Evolutionary conservation across 2,797 vertebrate genomes (phyloP), one percentile per base, ranked within the genome.

Genomic region (Lithobates pipiens): DNA sequence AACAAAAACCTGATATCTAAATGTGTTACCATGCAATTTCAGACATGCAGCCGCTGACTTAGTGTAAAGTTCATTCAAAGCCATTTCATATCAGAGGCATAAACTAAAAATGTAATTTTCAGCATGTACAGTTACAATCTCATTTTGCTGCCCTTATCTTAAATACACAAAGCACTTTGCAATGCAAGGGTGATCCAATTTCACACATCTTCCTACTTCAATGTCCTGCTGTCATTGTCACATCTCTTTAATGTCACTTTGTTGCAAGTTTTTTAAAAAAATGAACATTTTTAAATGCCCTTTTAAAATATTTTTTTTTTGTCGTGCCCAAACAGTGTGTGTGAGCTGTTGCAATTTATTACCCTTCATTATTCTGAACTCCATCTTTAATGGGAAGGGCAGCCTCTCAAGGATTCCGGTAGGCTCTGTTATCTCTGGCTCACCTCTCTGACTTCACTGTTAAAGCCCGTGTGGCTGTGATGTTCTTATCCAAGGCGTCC

Each of bases 121-220:
- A 61, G 36, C 73, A 75, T 42, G 23, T 76, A 57, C 42, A 63
- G 74, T 76, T 68, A 80, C 54, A 69, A 23, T 65, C 54, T 65
- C 32, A 57, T 77, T 54, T 79, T 69, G 3, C 70, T 67, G 69
- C 32, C 54, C 42, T 36, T 50, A 79, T 23, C 2, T 50, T 0
- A 3, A 21, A 61, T 54, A 39, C n/a, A 46, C 32, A 54, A 36
- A 83, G 71, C 27, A 27, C 25, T 87, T 79, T 73, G 34, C 68
- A 74, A 83, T 63, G 70, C 74, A 74, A 75, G 71, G 85, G 69
- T 70, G 63, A 83, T 84, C 76, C 81, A 87, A 80, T 87, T 83
- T 87, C 83, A 72, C 68, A 73, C 50, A 80, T 70, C 65, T 80
- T 44, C 71, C 76, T 69, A 68, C 81, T 75, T 87, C 63, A 83